phyloP scores from a whole-genome alignment of 2,888 invertebrate genomes.

The Eledone cirrhosa region DNA sequence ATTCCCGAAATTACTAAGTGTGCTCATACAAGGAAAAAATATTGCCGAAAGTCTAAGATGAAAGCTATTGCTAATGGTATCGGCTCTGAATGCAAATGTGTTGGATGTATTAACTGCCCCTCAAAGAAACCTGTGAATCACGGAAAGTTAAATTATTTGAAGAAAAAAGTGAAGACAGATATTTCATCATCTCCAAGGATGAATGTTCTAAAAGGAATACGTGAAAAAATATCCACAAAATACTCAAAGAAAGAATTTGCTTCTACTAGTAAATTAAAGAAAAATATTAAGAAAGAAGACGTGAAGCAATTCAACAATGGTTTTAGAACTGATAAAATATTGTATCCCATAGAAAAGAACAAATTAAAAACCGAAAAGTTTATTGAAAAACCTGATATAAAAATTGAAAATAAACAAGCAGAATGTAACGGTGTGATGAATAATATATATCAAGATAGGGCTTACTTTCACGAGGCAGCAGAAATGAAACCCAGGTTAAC shows the following conservation, averaged over 20 bases:
- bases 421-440: too few relatives aligned
- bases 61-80: not conserved
- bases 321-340: too few relatives aligned
- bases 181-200: not conserved
- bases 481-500: too few relatives aligned
- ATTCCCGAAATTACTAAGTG: not conserved
- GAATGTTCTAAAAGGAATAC: not conserved
- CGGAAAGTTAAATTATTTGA: not conserved
- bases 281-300: not conserved
- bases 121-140: not conserved
- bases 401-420: too few relatives aligned
- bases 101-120: not conserved
- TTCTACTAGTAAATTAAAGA: not conserved
- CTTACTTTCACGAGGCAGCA: too few relatives aligned
- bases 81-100: not conserved
- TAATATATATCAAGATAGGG: too few relatives aligned
- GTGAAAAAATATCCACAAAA: not conserved
- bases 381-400: too few relatives aligned
- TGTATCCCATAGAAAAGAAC: too few relatives aligned
- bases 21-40: slow-evolving; percentile 7
- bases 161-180: not conserved
- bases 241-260: not conserved
- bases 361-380: too few relatives aligned
- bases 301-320: too few relatives aligned
- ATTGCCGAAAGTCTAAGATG: slow-evolving; percentile 8